Conservation (phyloP, 2,113 vertebrate genomes). For the Daboia siamensis region DNA sequence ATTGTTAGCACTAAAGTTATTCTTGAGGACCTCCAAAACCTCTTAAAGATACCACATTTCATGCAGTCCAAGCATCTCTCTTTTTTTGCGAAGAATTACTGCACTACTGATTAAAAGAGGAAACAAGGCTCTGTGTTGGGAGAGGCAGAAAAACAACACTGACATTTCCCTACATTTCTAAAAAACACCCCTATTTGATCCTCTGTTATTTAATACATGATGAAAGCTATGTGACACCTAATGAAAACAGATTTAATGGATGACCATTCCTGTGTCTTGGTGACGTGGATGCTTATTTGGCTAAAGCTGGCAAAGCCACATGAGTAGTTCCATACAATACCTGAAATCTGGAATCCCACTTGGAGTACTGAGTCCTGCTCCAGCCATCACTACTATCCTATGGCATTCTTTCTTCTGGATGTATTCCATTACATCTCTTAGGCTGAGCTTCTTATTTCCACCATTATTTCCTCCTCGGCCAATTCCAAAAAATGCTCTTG, state of each 20-base stretch:
- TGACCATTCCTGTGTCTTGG: background rate
- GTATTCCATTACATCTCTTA: conserved; percentile 72
- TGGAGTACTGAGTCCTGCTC: conserved; percentile 91
- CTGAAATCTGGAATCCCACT: conserved; percentile 96
- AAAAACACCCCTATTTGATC: background rate
- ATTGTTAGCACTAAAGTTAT: background rate
- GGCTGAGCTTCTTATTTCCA: conserved; percentile 55
- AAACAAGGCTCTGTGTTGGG: background rate
- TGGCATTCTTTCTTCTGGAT: conserved; percentile 67
- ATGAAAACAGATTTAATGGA: background rate
- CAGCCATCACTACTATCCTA: conserved; percentile 87
- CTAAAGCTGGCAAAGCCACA: background rate
- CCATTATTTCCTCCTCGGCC: conserved; percentile 42
- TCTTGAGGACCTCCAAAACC: background rate
- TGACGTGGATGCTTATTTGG: background rate
- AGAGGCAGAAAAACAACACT: background rate
- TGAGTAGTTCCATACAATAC: conserved; percentile 44
- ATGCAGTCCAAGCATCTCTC: background rate
- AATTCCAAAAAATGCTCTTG: conserved; percentile 16
- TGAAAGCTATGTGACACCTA: background rate
- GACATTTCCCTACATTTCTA: background rate
- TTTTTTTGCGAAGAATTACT: background rate
- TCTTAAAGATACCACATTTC: background rate
- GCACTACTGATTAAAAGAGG: background rate
- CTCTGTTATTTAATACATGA: background rate